Base-by-base conservation (phyloP, 2,113 vertebrate genomes). In the Mastomys natalensis region DNA sequence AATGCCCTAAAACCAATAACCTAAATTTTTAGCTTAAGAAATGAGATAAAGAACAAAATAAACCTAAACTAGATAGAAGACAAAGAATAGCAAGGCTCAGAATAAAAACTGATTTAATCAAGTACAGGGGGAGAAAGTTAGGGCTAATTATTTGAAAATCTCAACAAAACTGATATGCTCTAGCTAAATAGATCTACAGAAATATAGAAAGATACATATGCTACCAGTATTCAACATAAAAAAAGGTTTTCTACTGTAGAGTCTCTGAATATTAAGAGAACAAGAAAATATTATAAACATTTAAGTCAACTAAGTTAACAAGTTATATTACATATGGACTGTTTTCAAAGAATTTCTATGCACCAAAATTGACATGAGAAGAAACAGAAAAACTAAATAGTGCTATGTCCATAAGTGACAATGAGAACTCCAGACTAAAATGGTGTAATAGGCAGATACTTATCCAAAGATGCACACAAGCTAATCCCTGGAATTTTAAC, bases 1-100 rank as follows among this genome's bases (percentile, higher is more conserved):
- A 94, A 88, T 82, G 31, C 45, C 22, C 51, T 58, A 72, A 95
- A 94, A 95, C 95, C 55, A 76, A 51, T 90, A n/a, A 80, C 64
- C 48, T 40, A 85, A 72, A 58, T 13, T 40, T 89, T 87, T 48
- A 94, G 66, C 74, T 89, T 78, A 80, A 94, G 64, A 88, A 86
- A 76, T 37, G 51, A 91, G 90, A 85, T 91, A 72, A 48, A 37
- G 22, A 64, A 9, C 15, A 89, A 89, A 89, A 5, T 72, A 87
- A 93, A 73, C 19, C 11, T 26, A 34, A 85, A 88, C 22, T 68
- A 93, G 77, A 16, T 89, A 77, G 24, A 64, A 64, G 16, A 43
- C 17, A 12, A n/a, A 48, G 31, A 73, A 86, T 60, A 90, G 70
- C 89, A 84, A 93, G 40, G 1, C 45, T 58, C 15, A 76, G 2